These are phyloP conservation scores for Acronicta alni DNA, from an alignment of 2,888 invertebrate genomes.

Conservation along the genomic window DNA sequence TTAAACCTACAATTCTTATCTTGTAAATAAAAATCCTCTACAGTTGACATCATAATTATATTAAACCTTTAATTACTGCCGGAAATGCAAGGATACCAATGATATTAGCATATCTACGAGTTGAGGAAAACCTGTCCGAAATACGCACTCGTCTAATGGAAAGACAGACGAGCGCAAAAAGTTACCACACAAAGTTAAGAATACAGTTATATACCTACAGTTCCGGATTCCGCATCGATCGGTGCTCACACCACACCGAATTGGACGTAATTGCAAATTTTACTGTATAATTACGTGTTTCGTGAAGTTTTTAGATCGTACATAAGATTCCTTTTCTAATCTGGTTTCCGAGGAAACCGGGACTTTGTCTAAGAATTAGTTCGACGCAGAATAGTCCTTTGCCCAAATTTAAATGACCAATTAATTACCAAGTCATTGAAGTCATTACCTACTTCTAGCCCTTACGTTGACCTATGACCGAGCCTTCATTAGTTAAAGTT, in stretches of 20 bases:
- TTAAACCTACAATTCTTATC: neutral
- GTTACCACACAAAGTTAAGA: conserved; percentile 34
- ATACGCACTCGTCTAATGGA: conserved; percentile 30
- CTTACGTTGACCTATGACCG: conserved; percentile 38
- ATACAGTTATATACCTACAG: conserved; percentile 51
- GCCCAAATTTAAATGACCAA: neutral
- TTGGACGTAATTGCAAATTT: conserved; percentile 19
- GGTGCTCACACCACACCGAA: conserved; percentile 5
- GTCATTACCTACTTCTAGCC: conserved; percentile 14
- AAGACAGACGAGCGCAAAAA: conserved; percentile 38
- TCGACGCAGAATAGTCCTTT: neutral
- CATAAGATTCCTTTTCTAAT: neutral
- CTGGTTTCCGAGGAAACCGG: neutral
- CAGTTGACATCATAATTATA: conserved; percentile 8
- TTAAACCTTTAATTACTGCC: conserved; percentile 13
- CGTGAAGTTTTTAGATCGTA: neutral
- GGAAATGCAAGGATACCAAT: conserved; percentile 45
- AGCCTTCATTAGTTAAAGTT: conserved; percentile 7
- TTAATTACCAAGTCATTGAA: conserved; percentile 11
- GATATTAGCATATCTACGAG: conserved; percentile 21
- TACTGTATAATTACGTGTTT: conserved; percentile 13
- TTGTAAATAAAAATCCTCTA: neutral
- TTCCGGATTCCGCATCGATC: conserved; percentile 25
- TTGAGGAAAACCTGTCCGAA: conserved; percentile 49
- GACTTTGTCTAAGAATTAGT: neutral